Evolutionary conservation across 2,113 vertebrate genomes (phyloP), one percentile per base, ranked within the genome.

Genomic region (Artemisiospiza belli): DNA sequence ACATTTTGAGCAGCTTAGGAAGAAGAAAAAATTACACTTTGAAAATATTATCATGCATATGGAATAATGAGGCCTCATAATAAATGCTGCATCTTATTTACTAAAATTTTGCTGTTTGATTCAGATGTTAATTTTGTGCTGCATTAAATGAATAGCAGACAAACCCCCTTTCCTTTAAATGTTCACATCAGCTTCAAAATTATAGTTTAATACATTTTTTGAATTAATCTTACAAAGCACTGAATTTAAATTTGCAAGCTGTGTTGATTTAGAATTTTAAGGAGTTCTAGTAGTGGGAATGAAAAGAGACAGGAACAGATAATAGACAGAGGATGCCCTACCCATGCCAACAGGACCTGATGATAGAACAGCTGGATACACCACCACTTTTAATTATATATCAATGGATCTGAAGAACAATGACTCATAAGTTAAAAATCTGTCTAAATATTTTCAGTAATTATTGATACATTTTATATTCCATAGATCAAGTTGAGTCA

Each of bases 181-280:
- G 72, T 30, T 79, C 83, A 92, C 61, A 68, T 80, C 77, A 76
- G 66, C 61, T 85, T 94, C 74, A 94, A 88, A 90, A 83, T 92
- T 64, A 90, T 25, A 73, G 43, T 88, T 72, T 67, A 72, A 83
- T 91, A 77, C 13, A 33, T 90, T 95, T 94, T 93, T 92, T 51
- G 9, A 87, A 96, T 95, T 91, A 92, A 93, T 77, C 83, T 93
- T 95, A 93, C 84, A 96, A 97, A 97, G 72, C 91, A 61, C 30
- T 55, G 41, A 78, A 95, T 97, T 91, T 92, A 95, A 89, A 94
- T 94, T 92, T 88, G 58, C 91, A 96, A 85, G 41, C 63, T 41
- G 23, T 19, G 55, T 81, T 68, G 47, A 63, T 75, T 82, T 55
- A 54, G 46, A 90, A 92, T 92, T 81, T 70, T 77, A 85, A 84